Conservation (phyloP, 2,797 vertebrate species). For the Dipus sagitta region DNA sequence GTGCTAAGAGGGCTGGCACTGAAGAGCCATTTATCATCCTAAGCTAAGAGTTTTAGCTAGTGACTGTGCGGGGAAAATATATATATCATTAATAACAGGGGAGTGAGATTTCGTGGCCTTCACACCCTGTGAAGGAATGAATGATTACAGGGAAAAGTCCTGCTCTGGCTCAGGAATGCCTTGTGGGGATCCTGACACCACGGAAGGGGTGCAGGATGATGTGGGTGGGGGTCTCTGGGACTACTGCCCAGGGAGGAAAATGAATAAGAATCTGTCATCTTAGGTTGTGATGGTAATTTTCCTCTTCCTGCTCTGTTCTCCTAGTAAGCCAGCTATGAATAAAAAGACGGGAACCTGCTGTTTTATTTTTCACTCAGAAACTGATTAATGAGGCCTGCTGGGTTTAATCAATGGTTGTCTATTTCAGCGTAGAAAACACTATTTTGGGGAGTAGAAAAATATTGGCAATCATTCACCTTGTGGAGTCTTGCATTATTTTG, state of each 20-base stretch:
- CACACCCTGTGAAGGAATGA: not conserved
- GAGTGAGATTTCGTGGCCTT: constrained; percentile 1
- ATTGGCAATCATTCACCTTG: constrained; percentile 61
- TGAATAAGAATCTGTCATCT: not conserved
- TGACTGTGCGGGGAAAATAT: not conserved
- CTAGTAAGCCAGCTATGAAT: constrained; percentile 42
- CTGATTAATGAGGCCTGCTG: constrained; percentile 76
- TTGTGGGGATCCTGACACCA: not conserved
- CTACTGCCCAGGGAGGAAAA: not conserved
- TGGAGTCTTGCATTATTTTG: constrained; percentile 26
- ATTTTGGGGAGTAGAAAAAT: constrained; percentile 68
- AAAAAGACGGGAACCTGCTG: constrained; percentile 63
- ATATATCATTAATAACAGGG: not conserved
- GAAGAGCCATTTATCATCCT: not conserved
- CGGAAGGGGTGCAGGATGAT: not conserved
- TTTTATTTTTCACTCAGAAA: constrained; percentile 74
- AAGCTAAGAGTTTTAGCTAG: not conserved
- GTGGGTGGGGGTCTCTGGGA: not conserved
- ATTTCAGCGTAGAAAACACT: constrained; percentile 72
- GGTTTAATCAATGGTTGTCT: constrained; percentile 78
- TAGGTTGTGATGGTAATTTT: not conserved
- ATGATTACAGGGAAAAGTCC: constrained; percentile 10
- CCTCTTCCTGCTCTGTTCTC: not conserved
- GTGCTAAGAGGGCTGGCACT: not conserved
- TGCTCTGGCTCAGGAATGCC: not conserved